These are phyloP conservation scores for Hyphantria cunea DNA, from an alignment of 1,140 invertebrate genomes.

Conservation along the genomic window DNA sequence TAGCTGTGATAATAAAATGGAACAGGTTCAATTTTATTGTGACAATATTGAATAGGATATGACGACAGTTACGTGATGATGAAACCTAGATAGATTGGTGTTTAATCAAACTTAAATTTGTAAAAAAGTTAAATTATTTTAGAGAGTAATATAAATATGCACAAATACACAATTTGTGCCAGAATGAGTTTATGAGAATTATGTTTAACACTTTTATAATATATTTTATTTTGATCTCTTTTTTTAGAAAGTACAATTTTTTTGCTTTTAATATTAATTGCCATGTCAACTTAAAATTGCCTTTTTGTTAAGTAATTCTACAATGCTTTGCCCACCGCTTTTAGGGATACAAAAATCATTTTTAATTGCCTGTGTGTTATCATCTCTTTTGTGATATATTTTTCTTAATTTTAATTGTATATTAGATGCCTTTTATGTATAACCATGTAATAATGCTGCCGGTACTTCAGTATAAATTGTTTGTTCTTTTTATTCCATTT, in stretches of 20 bases:
- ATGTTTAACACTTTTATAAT: too few species aligned
- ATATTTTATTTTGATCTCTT: conserved; percentile 21
- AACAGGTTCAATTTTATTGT: conserved; percentile 24
- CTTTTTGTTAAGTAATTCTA: conserved; percentile 24
- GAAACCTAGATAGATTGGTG: too few species aligned
- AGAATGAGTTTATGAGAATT: too few species aligned
- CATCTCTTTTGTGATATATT: conserved; percentile 25
- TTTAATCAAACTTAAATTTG: too few species aligned
- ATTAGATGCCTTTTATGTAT: background rate
- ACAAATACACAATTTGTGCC: too few species aligned
- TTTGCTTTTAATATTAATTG: conserved; percentile 3
- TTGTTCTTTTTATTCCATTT: background rate
- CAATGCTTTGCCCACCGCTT: conserved; percentile 38
- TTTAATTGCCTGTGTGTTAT: conserved; percentile 6
- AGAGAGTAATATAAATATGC: too few species aligned
- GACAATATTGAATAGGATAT: conserved; percentile 25
- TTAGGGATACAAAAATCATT: conserved; percentile 14
- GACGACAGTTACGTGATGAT: too few species aligned
- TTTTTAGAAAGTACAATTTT: conserved; percentile 17
- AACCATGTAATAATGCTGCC: background rate
- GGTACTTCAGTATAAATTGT: background rate
- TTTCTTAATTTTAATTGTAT: conserved; percentile 7
- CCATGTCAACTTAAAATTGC: conserved; percentile 16
- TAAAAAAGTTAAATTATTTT: too few species aligned
- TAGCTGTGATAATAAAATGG: conserved; percentile 29